These are phyloP conservation scores for Lipophrys pholis DNA, from an alignment of 2,113 vertebrate species.

Conservation along the genomic window DNA sequence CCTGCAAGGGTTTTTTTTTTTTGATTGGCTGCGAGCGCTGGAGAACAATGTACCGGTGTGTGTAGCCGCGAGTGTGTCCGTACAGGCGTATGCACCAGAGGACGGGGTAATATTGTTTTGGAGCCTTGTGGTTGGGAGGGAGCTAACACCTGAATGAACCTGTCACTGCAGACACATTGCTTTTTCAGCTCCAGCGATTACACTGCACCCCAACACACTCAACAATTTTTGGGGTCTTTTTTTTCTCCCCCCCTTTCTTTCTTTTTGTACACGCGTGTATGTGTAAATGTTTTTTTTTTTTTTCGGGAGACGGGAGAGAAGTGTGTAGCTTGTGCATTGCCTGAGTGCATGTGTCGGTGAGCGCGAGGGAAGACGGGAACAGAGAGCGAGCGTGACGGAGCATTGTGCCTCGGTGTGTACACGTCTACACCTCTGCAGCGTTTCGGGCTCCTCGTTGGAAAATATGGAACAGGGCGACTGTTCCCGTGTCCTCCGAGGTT, in stretches of 20 bases:
- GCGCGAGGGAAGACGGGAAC: constrained; percentile 57
- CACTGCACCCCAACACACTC: constrained; percentile 67
- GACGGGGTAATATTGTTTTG: constrained; percentile 74
- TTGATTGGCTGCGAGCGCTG: constrained; percentile 22
- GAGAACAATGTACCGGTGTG: constrained; percentile 31
- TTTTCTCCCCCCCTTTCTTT: constrained; percentile 10
- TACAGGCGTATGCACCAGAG: constrained; percentile 53
- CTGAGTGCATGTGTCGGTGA: constrained; percentile 35
- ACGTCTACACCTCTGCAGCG: constrained; percentile 41
- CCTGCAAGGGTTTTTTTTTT: constrained; percentile 24
- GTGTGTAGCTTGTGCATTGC: constrained; percentile 50
- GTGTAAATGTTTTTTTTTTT: constrained; percentile 8
- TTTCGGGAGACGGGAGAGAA: neutral
- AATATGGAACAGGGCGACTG: constrained; percentile 51
- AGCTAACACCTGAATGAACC: constrained; percentile 83
- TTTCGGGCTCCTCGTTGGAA: constrained; percentile 53
- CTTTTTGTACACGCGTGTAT: constrained; percentile 22
- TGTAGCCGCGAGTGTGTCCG: constrained; percentile 18
- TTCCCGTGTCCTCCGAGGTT: constrained; percentile 58
- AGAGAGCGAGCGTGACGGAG: constrained; percentile 58
- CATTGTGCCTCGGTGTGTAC: constrained; percentile 49
- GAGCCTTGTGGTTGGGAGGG: constrained; percentile 66
- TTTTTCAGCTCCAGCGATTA: constrained; percentile 81
- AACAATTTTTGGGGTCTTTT: constrained; percentile 56
- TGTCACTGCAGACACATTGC: constrained; percentile 82